A percentile compares a stretch with the other conserved stretches of the same genome.
These are phyloP conservation scores for Aplocera efformata DNA, from an alignment of 2,888 invertebrate genomes.

Conservation along the genomic window DNA sequence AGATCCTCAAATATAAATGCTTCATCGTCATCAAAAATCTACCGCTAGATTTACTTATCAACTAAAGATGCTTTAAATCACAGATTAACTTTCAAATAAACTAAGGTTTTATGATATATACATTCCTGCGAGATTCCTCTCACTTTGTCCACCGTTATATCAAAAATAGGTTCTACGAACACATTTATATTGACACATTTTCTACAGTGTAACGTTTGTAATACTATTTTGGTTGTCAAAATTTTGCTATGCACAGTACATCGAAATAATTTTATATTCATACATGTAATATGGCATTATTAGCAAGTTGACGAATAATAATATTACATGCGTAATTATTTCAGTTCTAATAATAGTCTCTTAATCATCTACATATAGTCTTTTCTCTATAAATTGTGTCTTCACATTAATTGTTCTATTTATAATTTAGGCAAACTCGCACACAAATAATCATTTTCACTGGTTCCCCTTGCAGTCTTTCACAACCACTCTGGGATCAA, in stretches of 20 bases:
- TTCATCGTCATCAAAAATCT: constrained; percentile 7
- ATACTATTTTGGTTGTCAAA: no score
- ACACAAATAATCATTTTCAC: background rate
- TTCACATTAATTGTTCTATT: constrained; percentile 14
- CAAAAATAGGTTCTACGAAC: constrained; percentile 3
- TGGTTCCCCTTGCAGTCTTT: constrained; percentile 47
- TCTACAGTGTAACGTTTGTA: no score
- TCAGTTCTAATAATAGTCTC: no score
- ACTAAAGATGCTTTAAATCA: constrained; percentile 38
- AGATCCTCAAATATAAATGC: constrained; percentile 24
- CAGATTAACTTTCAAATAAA: constrained; percentile 34
- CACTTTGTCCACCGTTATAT: constrained; percentile 3
- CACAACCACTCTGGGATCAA: constrained; percentile 71
- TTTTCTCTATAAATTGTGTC: constrained; percentile 4
- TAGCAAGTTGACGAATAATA: no score
- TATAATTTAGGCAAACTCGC: no score
- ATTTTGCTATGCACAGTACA: no score
- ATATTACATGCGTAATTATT: no score
- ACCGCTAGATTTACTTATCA: constrained; percentile 28
- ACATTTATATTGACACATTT: background rate
- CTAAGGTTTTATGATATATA: constrained; percentile 2
- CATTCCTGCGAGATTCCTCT: constrained; percentile 2
- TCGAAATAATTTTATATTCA: no score
- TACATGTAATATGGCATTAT: no score
- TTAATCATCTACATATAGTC: no score